phyloP scores from a whole-genome alignment of 2,113 vertebrate species.

The Cathartes aura region DNA sequence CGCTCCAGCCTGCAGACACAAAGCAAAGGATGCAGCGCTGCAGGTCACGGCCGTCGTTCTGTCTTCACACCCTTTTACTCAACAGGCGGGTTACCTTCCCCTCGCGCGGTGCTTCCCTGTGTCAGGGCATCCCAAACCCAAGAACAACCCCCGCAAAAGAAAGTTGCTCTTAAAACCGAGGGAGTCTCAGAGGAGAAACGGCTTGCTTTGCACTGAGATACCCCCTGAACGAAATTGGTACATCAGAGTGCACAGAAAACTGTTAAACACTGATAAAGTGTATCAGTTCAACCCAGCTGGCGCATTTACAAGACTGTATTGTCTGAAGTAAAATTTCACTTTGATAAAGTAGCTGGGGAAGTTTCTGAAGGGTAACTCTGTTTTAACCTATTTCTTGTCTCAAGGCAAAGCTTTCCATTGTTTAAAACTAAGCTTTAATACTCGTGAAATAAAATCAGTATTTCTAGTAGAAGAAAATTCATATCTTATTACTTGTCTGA shows the following conservation, averaged over 20 bases:
- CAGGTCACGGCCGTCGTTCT: accelerated
- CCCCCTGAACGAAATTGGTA: neutral
- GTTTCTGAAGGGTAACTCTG: neutral
- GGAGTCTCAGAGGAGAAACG: neutral
- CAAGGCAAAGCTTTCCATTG: conserved; percentile 8
- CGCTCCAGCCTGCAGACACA: conserved; percentile 88
- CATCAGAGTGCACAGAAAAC: neutral
- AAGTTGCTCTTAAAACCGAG: neutral
- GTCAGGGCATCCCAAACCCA: neutral
- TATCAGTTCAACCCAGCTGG: conserved; percentile 15
- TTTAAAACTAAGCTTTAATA: neutral
- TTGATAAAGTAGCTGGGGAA: conserved; percentile 13
- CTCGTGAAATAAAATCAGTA: neutral
- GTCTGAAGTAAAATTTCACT: conserved; percentile 27
- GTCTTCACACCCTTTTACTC: neutral
- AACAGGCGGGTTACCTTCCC: accelerated
- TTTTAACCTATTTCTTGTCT: neutral
- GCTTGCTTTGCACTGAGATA: neutral
- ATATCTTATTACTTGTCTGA: neutral
- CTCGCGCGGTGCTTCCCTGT: accelerated
- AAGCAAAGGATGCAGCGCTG: neutral
- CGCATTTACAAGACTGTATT: neutral
- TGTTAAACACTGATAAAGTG: conserved; percentile 3
- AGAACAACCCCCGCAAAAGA: neutral
- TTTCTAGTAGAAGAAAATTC: neutral